Evolutionary conservation across 2,888 invertebrate genomes (phyloP).

Genomic region (Cantharis lateralis): DNA sequence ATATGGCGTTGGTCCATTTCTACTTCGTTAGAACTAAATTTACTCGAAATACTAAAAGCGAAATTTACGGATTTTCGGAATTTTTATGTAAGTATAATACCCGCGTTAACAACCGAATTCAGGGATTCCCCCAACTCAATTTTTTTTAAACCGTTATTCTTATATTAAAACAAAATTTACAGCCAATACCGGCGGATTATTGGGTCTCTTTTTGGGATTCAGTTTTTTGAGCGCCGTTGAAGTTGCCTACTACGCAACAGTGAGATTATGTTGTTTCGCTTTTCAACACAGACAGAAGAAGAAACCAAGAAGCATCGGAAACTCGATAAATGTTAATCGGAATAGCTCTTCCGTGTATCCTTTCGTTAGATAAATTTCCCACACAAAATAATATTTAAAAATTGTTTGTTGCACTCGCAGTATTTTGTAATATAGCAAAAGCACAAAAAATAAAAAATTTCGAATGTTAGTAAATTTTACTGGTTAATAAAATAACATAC

Average conservation of each 20-base stretch:
- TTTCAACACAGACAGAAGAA: background rate
- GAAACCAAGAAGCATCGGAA: background rate
- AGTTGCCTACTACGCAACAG: slow-evolving; percentile 26
- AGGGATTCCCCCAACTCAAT: background rate
- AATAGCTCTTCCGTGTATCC: background rate
- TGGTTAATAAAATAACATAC: background rate
- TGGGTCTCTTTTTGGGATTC: slow-evolving; percentile 80
- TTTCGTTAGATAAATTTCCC: background rate
- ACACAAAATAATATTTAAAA: background rate
- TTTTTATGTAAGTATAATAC: slow-evolving; percentile 66
- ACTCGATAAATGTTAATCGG: background rate
- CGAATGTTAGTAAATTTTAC: background rate
- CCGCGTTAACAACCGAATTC: too few relatives aligned
- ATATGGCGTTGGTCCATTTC: slow-evolving; percentile 71
- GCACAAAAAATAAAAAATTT: background rate
- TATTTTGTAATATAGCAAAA: background rate
- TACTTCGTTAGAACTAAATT: slow-evolving; percentile 72
- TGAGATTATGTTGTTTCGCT: slow-evolving; percentile 52
- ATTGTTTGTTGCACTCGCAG: background rate
- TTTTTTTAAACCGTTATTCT: background rate
- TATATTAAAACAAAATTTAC: background rate
- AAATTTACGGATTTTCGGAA: slow-evolving; percentile 77
- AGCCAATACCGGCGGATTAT: slow-evolving; percentile 66
- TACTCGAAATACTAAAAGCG: slow-evolving; percentile 70
- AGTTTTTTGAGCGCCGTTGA: slow-evolving; percentile 63